phyloP scores from a whole-genome alignment of 2,888 invertebrate genomes.

The Trileptium ribeirensis region DNA sequence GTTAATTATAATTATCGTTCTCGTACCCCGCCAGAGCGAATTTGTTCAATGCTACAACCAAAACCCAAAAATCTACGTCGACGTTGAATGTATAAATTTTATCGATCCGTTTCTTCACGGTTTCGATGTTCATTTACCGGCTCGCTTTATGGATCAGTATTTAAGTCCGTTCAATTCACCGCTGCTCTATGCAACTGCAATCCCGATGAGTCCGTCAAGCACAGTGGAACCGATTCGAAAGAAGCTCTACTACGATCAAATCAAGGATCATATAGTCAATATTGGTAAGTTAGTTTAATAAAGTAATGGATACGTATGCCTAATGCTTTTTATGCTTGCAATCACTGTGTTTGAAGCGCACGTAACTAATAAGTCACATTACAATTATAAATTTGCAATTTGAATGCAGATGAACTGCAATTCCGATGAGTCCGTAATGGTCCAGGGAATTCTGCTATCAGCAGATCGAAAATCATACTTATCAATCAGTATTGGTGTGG shows the following conservation, averaged over 20 bases:
- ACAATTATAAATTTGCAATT: too few relatives aligned
- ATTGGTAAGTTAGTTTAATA: neutral
- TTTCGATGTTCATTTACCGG: constrained; percentile 40
- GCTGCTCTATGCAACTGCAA: constrained; percentile 41
- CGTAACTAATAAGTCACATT: too few relatives aligned
- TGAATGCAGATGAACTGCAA: too few relatives aligned
- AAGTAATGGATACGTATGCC: too few relatives aligned
- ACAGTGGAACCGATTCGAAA: neutral
- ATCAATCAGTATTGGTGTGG: too few relatives aligned
- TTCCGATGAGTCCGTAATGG: too few relatives aligned
- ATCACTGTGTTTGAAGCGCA: too few relatives aligned
- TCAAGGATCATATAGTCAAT: constrained; percentile 2
- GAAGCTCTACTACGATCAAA: neutral
- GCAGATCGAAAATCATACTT: too few relatives aligned
- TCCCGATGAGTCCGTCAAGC: constrained; percentile 35
- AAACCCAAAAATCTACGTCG: constrained; percentile 21
- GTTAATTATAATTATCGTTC: too few relatives aligned
- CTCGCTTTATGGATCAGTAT: constrained; percentile 10
- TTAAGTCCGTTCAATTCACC: constrained; percentile 30
- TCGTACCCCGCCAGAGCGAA: too few relatives aligned
- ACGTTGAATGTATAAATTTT: constrained; percentile 25
- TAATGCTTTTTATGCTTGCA: too few relatives aligned
- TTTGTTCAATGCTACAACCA: constrained; percentile 18
- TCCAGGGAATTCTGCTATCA: too few relatives aligned
- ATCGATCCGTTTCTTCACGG: constrained; percentile 41